phyloP scores from a whole-genome alignment of 1,140 invertebrate species.

The Saccostrea glomerata region DNA sequence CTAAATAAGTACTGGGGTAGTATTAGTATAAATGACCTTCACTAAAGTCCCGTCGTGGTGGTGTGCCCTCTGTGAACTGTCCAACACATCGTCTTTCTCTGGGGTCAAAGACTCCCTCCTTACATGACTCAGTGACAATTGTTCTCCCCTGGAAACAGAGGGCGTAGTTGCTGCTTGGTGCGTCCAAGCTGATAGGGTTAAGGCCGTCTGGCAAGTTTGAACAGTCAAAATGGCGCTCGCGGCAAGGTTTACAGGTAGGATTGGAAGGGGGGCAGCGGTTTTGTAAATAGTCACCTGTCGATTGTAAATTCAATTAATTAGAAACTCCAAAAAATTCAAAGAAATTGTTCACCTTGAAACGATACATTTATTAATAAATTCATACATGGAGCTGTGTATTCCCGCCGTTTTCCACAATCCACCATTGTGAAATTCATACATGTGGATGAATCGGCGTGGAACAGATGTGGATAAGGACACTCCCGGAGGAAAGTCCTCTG shows the following conservation, averaged over 20 bases:
- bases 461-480: conserved; percentile 70
- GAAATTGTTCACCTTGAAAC: too few species aligned
- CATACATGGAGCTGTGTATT: conserved; percentile 61
- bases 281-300: conserved; percentile 66
- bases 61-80: conserved; percentile 53
- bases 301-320: not conserved
- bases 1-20: not conserved
- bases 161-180: conserved; percentile 60
- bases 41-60: not conserved
- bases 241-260: conserved; percentile 60
- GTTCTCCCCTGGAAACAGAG: conserved; percentile 63
- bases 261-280: conserved; percentile 60
- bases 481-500: conserved; percentile 66
- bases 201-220: conserved; percentile 59
- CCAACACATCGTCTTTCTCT: conserved; percentile 59
- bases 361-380: not conserved
- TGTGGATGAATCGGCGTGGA: conserved; percentile 50
- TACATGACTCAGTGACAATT: conserved; percentile 59
- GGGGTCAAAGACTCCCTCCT: conserved; percentile 62
- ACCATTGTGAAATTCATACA: conserved; percentile 67
- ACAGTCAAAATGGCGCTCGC: conserved; percentile 65
- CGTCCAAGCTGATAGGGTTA: conserved; percentile 57
- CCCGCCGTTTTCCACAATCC: conserved; percentile 61
- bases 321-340: too few species aligned
- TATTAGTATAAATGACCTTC: not conserved